Percentiles rank a stretch among this genome's conserved stretches.
Evolutionary conservation across 2,888 invertebrate genomes (phyloP).

Genomic region (Digitonthophagus gazella): DNA sequence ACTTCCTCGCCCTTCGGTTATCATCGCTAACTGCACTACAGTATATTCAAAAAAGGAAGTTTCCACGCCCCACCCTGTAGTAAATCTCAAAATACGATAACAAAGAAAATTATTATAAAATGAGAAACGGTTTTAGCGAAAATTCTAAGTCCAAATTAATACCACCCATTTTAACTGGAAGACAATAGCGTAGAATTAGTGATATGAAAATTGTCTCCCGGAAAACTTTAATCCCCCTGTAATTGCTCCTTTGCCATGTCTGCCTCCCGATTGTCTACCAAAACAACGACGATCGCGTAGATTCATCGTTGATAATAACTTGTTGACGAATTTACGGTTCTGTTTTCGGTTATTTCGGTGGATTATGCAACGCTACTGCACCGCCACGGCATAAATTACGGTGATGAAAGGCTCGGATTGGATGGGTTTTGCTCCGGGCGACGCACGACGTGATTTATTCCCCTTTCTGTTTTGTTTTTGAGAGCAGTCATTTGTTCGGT

Average conservation of each 20-base stretch:
- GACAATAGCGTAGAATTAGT: neutral
- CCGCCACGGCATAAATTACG: neutral
- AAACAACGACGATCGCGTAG: neutral
- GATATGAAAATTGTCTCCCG: neutral
- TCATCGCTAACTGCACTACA: too few relatives aligned
- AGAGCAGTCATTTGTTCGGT: neutral
- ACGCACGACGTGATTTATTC: neutral
- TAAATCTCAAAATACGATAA: too few relatives aligned
- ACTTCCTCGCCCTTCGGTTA: too few relatives aligned
- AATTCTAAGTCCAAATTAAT: neutral
- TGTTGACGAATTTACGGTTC: neutral
- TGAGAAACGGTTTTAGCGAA: neutral
- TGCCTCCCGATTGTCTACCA: neutral
- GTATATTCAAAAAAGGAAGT: too few relatives aligned
- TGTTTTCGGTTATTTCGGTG: neutral
- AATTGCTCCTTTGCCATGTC: neutral
- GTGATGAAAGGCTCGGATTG: neutral
- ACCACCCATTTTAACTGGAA: neutral
- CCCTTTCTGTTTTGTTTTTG: neutral
- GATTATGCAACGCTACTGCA: neutral
- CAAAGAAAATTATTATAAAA: too few relatives aligned
- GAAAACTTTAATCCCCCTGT: neutral
- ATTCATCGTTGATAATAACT: neutral
- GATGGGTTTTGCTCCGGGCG: neutral
- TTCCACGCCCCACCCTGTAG: too few relatives aligned